These are phyloP conservation scores for Drosophila nigritarsus DNA, from an alignment of 2,888 invertebrate species.

Conservation along the genomic window DNA sequence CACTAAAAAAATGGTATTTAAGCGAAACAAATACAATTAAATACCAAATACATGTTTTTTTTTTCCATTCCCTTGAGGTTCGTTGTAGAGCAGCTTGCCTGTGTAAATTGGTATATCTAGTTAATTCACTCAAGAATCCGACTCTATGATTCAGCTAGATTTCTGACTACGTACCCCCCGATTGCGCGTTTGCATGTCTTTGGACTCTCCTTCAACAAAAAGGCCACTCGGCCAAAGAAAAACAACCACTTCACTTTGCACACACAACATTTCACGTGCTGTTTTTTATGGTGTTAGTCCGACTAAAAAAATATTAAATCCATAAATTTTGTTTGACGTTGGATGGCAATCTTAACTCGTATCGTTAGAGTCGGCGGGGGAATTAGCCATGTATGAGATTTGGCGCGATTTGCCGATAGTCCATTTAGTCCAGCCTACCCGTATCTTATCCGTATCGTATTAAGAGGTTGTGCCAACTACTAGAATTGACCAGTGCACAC, in stretches of 20 bases:
- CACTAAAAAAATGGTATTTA: not conserved
- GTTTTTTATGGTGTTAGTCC: constrained; percentile 27
- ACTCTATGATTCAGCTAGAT: not conserved
- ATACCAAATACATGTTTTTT: not conserved
- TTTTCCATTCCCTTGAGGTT: too few relatives aligned
- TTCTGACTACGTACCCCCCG: constrained; percentile 43
- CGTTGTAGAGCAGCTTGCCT: not conserved
- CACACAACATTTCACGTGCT: constrained; percentile 60
- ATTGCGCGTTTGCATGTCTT: constrained; percentile 25
- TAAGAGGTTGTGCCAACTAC: constrained; percentile 20
- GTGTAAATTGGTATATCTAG: not conserved
- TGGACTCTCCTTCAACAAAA: not conserved
- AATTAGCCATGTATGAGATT: constrained; percentile 52
- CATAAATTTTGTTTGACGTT: constrained; percentile 52
- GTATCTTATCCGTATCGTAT: constrained; percentile 64
- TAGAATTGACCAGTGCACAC: not conserved
- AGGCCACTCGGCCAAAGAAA: not conserved
- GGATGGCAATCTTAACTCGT: not conserved
- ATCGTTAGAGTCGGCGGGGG: constrained; percentile 26
- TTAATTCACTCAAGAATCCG: not conserved
- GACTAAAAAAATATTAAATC: constrained; percentile 52
- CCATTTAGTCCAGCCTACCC: constrained; percentile 17
- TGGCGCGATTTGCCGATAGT: constrained; percentile 33
- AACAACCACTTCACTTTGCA: constrained; percentile 13
- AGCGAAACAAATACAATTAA: not conserved